These are phyloP conservation scores for Scaptomyza graminum DNA, from an alignment of 1,140 invertebrate species.

Conservation along the genomic window DNA sequence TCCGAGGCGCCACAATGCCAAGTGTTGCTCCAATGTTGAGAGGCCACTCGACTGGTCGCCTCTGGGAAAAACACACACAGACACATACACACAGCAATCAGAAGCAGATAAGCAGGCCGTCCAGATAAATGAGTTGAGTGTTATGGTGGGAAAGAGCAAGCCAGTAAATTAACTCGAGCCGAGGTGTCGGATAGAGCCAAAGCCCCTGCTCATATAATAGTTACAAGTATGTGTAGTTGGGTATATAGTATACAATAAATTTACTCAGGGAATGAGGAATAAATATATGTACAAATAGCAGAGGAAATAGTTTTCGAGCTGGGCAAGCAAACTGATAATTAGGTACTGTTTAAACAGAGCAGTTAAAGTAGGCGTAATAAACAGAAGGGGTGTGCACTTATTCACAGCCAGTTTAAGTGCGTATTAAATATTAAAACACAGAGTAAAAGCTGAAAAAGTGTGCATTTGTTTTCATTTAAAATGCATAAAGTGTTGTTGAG, in stretches of 20 bases:
- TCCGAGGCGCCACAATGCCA: constrained; percentile 17
- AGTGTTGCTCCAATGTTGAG: constrained; percentile 41
- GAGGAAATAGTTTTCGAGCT: constrained; percentile 3
- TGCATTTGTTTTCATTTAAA: background rate
- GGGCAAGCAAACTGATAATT: constrained; percentile 28
- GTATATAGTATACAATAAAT: constrained; percentile 18
- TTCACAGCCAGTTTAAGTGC: background rate
- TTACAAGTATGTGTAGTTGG: background rate
- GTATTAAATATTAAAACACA: constrained; percentile 5
- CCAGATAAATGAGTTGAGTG: constrained; percentile 46
- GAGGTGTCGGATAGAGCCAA: constrained; percentile 24
- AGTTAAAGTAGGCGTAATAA: background rate
- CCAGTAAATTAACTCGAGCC: constrained; percentile 36
- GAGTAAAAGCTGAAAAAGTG: background rate
- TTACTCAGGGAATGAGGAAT: constrained; percentile 9
- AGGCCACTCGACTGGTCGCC: constrained; percentile 43
- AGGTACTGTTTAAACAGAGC: constrained; percentile 16
- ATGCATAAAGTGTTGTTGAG: background rate
- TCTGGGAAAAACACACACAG: constrained; percentile 18
- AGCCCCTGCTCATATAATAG: constrained; percentile 14
- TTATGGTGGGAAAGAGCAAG: constrained; percentile 43
- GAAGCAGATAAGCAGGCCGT: constrained; percentile 20
- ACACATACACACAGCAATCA: background rate
- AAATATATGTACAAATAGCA: background rate
- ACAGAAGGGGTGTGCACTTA: background rate